Conservation (phyloP, 2,113 vertebrate genomes). For the Andinoacara biseriatus region DNA sequence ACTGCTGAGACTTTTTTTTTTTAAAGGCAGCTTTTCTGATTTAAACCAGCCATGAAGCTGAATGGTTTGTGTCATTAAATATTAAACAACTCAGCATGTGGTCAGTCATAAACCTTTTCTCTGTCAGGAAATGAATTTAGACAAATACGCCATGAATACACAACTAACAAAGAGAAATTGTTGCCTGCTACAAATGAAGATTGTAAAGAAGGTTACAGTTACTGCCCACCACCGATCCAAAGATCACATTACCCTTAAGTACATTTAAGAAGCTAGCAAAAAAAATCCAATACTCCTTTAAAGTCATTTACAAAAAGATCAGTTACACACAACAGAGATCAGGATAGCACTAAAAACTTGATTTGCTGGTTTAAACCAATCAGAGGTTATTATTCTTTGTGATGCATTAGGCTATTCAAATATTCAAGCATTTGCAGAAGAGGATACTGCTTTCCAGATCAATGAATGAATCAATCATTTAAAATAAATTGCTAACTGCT, state of each 20-base stretch:
- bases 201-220: not conserved
- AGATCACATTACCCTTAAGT: not conserved
- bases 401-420: not conserved
- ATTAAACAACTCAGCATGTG: slow-evolving; percentile 45
- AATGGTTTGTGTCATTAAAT: slow-evolving; percentile 43
- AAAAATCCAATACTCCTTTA: not conserved
- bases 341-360: not conserved
- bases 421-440: not conserved
- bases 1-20: slow-evolving; percentile 31
- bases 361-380: not conserved
- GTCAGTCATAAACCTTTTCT: slow-evolving; percentile 42
- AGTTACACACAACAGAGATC: fast-evolving
- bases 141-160: not conserved
- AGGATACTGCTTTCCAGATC: not conserved
- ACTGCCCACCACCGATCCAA: not conserved
- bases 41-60: slow-evolving; percentile 21
- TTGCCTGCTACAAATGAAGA: slow-evolving; percentile 13
- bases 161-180: not conserved
- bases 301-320: not conserved
- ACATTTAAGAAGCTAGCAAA: not conserved
- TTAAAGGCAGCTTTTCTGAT: slow-evolving; percentile 10
- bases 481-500: not conserved
- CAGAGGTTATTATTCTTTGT: not conserved
- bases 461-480: not conserved
- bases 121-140: not conserved